Base-by-base conservation (phyloP, 2,797 vertebrate species). In the Paramormyrops hopkinsi region DNA sequence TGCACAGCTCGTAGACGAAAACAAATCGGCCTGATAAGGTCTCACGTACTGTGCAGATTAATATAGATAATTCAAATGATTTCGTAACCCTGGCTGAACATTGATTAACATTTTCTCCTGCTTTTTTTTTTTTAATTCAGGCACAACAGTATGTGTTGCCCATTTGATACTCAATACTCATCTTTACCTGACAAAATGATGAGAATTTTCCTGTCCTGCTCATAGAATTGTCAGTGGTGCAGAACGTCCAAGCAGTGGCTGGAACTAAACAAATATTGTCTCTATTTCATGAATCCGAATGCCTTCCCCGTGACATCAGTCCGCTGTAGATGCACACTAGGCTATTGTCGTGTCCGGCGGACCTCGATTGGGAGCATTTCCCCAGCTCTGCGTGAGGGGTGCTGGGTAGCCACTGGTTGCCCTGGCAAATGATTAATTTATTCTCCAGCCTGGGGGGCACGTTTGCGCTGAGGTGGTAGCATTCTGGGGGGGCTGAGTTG, bases 201-300 rank as follows among this genome's bases (percentile, higher is more conserved):
- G 86, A 48, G 59, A 14, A 50, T 51, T 54, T 86, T 88, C 87
- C 79, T 76, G 1, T 87, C 65, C 41, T 87, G 19, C 37, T 44
- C 48, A 17, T 25, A 51, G 48, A 91, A 88, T 89, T 92, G 92
- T 84, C 94, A 92, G 93, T 92, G 19, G 92, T 93, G 91, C 86
- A 3, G 4, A 85, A 90, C 87, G 91, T 91, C 90, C 90, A 92
- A 91, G 92, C 91, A 91, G 50, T 37, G 91, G 88, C 91, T 92
- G 89, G 92, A 94, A 94, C 95, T 95, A 94, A 95, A 95, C 95
- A 96, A 96, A 96, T 96, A 95, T 96, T 96, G 95, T 93, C 95
- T 93, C 93, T 91, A 92, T 95, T 96, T 95, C 92, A 93, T 94
- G 92, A 95, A 94, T 95, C 92, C 91, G 93, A 95, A 96, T 96